Conservation (phyloP, 2,888 invertebrate species). For the Crematogaster levior region DNA sequence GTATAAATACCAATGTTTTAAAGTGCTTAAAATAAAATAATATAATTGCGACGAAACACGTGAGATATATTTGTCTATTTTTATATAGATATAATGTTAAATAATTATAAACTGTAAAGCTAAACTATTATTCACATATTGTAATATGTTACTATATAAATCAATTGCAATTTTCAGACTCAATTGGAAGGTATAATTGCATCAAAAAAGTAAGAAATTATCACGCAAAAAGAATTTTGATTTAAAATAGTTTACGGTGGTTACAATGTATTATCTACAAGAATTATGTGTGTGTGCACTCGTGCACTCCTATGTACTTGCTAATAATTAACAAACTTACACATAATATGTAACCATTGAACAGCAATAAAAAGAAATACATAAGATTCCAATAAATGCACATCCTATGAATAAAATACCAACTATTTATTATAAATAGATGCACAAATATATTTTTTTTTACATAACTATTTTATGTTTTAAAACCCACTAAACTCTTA, state of each 20-base stretch:
- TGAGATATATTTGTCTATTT: neutral
- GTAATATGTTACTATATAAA: neutral
- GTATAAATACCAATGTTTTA: neutral
- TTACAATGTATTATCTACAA: conserved; percentile 3
- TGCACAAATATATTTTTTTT: conserved; percentile 40
- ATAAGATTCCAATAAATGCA: conserved; percentile 9
- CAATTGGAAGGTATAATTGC: conserved; percentile 98
- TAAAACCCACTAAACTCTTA: conserved; percentile 7
- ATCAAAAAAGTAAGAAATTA: conserved; percentile 92
- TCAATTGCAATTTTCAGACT: conserved; percentile 88
- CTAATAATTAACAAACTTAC: neutral
- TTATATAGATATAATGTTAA: conserved; percentile 12
- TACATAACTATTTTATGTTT: conserved; percentile 19
- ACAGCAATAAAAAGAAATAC: neutral
- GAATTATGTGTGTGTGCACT: neutral
- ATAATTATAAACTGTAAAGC: too few species aligned
- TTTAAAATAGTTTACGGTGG: neutral
- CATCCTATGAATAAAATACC: conserved; percentile 23
- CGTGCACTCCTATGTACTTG: neutral
- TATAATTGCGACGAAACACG: neutral
- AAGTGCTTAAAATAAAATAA: neutral
- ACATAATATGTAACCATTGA: neutral
- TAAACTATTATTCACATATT: neutral
- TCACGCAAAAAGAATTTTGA: neutral
- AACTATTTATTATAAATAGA: conserved; percentile 39